Conservation (phyloP, 2,888 invertebrate genomes). For the Acleris laterana region DNA sequence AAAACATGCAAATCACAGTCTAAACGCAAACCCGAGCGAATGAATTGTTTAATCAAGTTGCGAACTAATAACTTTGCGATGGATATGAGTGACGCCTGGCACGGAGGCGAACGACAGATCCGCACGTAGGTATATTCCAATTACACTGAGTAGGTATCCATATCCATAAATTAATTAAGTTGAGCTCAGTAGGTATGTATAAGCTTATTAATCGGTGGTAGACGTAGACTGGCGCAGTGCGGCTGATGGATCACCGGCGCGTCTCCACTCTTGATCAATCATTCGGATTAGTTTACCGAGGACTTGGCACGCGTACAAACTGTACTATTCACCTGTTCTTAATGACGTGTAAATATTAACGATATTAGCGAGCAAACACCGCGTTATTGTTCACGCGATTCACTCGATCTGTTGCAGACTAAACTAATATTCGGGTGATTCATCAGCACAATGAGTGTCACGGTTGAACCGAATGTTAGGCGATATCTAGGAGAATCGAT, state of each 20-base stretch:
- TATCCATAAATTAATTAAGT: constrained; percentile 47
- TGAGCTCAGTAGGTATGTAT: constrained; percentile 31
- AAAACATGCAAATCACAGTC: constrained; percentile 21
- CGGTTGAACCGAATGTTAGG: not conserved
- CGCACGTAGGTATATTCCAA: constrained; percentile 27
- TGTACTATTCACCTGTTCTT: constrained; percentile 41
- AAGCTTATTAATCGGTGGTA: constrained; percentile 45
- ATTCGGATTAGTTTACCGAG: constrained; percentile 43
- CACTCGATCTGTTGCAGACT: not conserved
- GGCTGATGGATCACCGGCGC: constrained; percentile 61
- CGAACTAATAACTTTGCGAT: constrained; percentile 32
- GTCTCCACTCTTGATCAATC: constrained; percentile 59
- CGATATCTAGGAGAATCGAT: not conserved
- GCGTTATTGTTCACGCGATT: not conserved
- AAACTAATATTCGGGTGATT: too few relatives aligned
- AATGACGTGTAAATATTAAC: constrained; percentile 24
- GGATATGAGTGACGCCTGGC: constrained; percentile 34
- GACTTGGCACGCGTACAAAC: constrained; percentile 43
- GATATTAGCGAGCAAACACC: constrained; percentile 22
- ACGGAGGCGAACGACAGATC: constrained; percentile 32
- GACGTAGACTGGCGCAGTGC: constrained; percentile 34
- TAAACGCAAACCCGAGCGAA: constrained; percentile 12
- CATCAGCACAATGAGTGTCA: too few relatives aligned
- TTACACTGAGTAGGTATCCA: constrained; percentile 31
- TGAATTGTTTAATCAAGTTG: constrained; percentile 27